Evolutionary conservation across 1,140 invertebrate genomes (phyloP).

Genomic region (Nilaparvata lugens): DNA sequence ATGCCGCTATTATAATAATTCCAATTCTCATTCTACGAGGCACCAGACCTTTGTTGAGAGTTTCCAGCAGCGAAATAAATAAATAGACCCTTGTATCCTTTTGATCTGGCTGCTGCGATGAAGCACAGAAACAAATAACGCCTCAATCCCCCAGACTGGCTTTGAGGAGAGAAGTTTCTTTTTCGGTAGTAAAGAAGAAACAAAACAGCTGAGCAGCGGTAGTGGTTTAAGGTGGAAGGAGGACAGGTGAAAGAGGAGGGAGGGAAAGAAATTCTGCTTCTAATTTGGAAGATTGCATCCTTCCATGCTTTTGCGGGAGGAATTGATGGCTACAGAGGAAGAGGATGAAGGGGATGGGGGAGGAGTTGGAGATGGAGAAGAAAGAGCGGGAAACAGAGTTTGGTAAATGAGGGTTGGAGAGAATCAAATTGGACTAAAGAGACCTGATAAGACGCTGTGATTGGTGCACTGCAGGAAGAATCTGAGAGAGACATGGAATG

Average conservation of each 20-base stretch:
- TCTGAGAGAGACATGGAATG: not conserved
- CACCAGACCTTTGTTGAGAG: too few relatives aligned
- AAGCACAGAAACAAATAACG: too few relatives aligned
- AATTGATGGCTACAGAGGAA: not conserved
- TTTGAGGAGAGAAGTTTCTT: too few relatives aligned
- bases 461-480: not conserved
- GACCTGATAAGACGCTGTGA: not conserved
- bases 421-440: not conserved
- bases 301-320: not conserved
- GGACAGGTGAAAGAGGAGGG: not conserved
- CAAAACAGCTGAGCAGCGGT: too few relatives aligned
- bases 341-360: not conserved
- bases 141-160: too few relatives aligned
- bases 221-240: too few relatives aligned
- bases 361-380: not conserved
- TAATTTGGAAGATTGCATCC: conserved; percentile 1
- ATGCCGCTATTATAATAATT: too few relatives aligned
- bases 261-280: not conserved
- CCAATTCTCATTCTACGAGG: too few relatives aligned
- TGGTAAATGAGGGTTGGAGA: not conserved
- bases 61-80: too few relatives aligned
- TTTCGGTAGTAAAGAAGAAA: too few relatives aligned
- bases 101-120: too few relatives aligned
- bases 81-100: too few relatives aligned
- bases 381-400: not conserved